These are phyloP conservation scores for Phymastichus coffea DNA, from an alignment of 1,140 invertebrate species.

Conservation along the genomic window DNA sequence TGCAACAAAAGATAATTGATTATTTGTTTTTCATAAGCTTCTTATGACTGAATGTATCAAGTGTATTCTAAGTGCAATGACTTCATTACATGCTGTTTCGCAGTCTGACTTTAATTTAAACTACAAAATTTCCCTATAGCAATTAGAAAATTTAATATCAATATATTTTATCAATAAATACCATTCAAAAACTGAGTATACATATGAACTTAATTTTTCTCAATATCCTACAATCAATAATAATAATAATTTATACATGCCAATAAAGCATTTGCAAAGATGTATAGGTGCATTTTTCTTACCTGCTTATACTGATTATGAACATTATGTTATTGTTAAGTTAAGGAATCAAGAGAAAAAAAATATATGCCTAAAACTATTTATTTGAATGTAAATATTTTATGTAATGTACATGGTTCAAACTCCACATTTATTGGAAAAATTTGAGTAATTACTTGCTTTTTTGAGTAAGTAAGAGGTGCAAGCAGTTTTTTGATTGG, in stretches of 20 bases:
- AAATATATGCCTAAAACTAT: no score
- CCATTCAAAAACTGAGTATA: constrained; percentile 11
- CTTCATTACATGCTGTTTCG: constrained; percentile 51
- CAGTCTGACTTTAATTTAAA: constrained; percentile 49
- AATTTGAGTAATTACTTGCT: constrained; percentile 20
- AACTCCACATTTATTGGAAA: no score
- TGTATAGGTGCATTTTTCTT: constrained; percentile 50
- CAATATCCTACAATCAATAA: constrained; percentile 25
- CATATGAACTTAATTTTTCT: constrained; percentile 21
- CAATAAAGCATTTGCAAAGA: constrained; percentile 48
- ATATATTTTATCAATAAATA: constrained; percentile 19
- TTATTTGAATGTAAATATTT: no score
- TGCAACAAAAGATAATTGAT: no score
- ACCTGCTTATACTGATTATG: constrained; percentile 39
- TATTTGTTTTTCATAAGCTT: no score
- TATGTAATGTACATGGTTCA: no score
- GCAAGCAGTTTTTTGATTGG: constrained; percentile 15
- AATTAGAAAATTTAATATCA: neutral
- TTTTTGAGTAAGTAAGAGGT: constrained; percentile 26
- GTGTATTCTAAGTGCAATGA: constrained; percentile 2
- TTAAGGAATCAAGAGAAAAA: no score
- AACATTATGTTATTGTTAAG: constrained; percentile 50
- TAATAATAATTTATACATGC: constrained; percentile 36
- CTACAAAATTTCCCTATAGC: constrained; percentile 1
- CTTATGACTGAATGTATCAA: no score